Percentiles rank a stretch among this genome's conserved stretches.
Conservation (phyloP, 2,888 invertebrate species). For the Melikaiella ostensackeni region DNA sequence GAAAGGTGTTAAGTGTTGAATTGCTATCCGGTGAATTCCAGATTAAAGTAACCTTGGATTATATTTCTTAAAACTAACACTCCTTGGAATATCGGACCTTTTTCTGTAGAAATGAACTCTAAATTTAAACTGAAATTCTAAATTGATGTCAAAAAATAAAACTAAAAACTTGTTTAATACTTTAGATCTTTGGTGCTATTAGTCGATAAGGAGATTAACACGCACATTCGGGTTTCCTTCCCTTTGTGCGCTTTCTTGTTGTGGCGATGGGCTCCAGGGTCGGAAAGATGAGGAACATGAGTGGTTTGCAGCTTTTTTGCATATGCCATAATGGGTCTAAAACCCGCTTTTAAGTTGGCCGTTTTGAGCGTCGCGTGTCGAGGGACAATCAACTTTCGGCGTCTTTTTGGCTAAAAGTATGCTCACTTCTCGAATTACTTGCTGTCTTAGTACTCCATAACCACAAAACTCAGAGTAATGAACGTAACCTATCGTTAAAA, state of each 20-base stretch:
- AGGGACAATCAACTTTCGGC: slow-evolving; percentile 67
- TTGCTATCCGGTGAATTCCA: background rate
- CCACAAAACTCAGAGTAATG: background rate
- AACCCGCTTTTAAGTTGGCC: slow-evolving; percentile 52
- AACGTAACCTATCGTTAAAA: background rate
- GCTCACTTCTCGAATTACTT: slow-evolving; percentile 11
- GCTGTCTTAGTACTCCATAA: background rate
- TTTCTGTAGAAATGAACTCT: too few species aligned
- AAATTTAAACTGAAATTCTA: background rate
- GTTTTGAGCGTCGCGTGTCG: slow-evolving; percentile 67
- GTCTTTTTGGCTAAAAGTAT: slow-evolving; percentile 59
- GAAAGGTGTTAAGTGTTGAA: slow-evolving; percentile 17
- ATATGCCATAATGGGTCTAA: slow-evolving; percentile 59
- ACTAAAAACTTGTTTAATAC: background rate
- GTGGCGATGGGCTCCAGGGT: slow-evolving; percentile 6
- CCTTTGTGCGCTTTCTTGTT: slow-evolving; percentile 11
- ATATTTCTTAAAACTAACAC: background rate
- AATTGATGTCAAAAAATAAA: too few species aligned
- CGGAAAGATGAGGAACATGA: background rate
- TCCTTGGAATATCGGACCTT: background rate
- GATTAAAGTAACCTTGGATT: background rate
- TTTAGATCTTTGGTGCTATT: background rate
- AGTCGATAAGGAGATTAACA: background rate
- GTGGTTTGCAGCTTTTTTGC: slow-evolving; percentile 51
- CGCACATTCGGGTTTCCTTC: background rate